Base-by-base conservation (phyloP, 2,888 invertebrate species). In the Ochlodes sylvanus region DNA sequence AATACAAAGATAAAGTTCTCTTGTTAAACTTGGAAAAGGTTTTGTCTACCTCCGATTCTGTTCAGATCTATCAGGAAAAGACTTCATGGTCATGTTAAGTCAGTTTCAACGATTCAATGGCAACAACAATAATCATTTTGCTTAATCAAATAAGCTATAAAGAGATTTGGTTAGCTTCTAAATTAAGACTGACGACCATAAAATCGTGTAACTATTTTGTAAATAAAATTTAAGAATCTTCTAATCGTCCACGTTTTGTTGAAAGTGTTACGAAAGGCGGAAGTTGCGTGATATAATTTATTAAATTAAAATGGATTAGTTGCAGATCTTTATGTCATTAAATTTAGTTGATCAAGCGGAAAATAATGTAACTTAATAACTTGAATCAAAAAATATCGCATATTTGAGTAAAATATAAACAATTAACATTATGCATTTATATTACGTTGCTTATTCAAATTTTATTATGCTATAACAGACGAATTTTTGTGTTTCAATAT, bases 201-300 rank as follows among this genome's bases (percentile, higher is more conserved):
- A 47, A 47, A 47, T 47, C 7, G 15, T 17, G 7, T 17, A 47
- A 47, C 47, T 6, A 47, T 17, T 47, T 47, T 17, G 38, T 38
- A 7, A 17, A 47, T 47, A 7, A 47, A 47, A 17, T 47, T 15
- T 47, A 17, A 47, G 47, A 47, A 15, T 47, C 47, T 47, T 1
- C 15, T 4, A 47, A 17, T 17, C 47, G 47, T 4, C 27, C 27
- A 42, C 6, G 14, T 17, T 47, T 17, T 17, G 47, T 17, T 47
- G 17, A 47, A 47, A 47, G 47, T 47, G 0, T 47, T 5, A 47
- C 7, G 47, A 17, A 47, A 47, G 14, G 47, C 47, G 47, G 47
- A 47, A 47, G 47, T 15, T 15, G 47, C 7, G 47, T 47, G 47
- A 47, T 47, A 47, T 47, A 47, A 47, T 17, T 47, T 17, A 47